A percentile compares a stretch with the other conserved stretches of the same genome.
Evolutionary conservation across 2,888 invertebrate genomes (phyloP).

Genomic region (Tanytarsus gracilentus): DNA sequence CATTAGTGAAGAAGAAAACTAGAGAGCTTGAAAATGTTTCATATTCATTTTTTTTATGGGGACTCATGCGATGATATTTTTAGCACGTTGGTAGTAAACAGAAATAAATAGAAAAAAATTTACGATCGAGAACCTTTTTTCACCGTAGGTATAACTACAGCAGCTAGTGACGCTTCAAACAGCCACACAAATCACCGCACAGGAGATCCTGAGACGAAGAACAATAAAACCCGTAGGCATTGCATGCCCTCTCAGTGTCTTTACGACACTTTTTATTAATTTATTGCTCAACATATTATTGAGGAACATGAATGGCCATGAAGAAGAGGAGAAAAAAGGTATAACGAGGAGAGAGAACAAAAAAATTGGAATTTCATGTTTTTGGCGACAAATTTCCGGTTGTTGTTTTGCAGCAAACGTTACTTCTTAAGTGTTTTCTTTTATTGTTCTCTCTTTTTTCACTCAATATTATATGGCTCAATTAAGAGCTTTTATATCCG

Average conservation of each 20-base stretch:
- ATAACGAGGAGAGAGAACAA: not conserved
- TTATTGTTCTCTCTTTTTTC: not conserved
- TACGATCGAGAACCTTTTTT: not conserved
- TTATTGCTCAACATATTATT: slow-evolving; percentile 19
- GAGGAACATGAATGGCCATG: not conserved
- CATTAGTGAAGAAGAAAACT: not conserved
- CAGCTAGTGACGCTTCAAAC: not conserved
- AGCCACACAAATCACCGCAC: not conserved
- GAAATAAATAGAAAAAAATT: not conserved
- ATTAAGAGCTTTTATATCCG: not conserved
- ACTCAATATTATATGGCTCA: not conserved
- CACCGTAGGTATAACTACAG: not conserved
- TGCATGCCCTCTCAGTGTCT: slow-evolving; percentile 1
- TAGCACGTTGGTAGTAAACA: slow-evolving; percentile 7
- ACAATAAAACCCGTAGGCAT: slow-evolving; percentile 18
- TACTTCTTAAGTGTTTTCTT: not conserved
- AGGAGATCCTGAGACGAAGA: slow-evolving; percentile 9
- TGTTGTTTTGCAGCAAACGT: slow-evolving; percentile 10
- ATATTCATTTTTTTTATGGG: not conserved
- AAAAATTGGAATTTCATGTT: slow-evolving; percentile 35
- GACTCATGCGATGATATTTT: slow-evolving; percentile 2
- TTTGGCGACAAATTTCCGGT: slow-evolving; percentile 38
- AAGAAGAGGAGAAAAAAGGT: slow-evolving; percentile 5
- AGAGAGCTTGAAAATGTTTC: not conserved
- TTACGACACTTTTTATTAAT: slow-evolving; percentile 24